Percentiles rank a stretch among this genome's conserved stretches.
Evolutionary conservation across 2,888 invertebrate genomes (phyloP).

Genomic region (Erynnis tages): DNA sequence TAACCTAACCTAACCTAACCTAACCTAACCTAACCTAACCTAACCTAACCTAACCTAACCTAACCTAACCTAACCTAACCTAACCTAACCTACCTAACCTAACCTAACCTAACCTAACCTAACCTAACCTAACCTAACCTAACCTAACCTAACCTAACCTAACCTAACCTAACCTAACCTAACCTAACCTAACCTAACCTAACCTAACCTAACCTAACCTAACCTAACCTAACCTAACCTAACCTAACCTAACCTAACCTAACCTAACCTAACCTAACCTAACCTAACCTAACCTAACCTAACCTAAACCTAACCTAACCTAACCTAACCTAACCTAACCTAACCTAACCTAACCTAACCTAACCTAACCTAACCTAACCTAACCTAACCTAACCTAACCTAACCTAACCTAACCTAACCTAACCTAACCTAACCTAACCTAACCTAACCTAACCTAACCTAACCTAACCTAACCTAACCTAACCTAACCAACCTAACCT

Average conservation of each 20-base stretch:
- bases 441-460: conserved; percentile 29
- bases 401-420: conserved; percentile 20
- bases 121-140: conserved; percentile 34
- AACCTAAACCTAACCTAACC: conserved; percentile 30
- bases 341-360: conserved; percentile 33
- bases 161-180: conserved; percentile 38
- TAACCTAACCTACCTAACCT: conserved; percentile 35
- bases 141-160: conserved; percentile 38
- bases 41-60: conserved; percentile 37
- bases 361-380: conserved; percentile 1
- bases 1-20: conserved; percentile 37
- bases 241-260: conserved; percentile 37
- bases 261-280: conserved; percentile 35
- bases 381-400: conserved; percentile 32
- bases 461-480: conserved; percentile 31
- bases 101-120: conserved; percentile 30
- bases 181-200: conserved; percentile 37
- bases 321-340: conserved; percentile 34
- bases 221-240: conserved; percentile 32
- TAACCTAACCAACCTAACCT: conserved; percentile 30
- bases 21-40: conserved; percentile 37
- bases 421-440: conserved; percentile 26
- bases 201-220: conserved; percentile 38
- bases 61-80: conserved; percentile 37
- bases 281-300: conserved; percentile 31